phyloP scores from a whole-genome alignment of 2,113 vertebrate species.

The Lanius collurio region DNA sequence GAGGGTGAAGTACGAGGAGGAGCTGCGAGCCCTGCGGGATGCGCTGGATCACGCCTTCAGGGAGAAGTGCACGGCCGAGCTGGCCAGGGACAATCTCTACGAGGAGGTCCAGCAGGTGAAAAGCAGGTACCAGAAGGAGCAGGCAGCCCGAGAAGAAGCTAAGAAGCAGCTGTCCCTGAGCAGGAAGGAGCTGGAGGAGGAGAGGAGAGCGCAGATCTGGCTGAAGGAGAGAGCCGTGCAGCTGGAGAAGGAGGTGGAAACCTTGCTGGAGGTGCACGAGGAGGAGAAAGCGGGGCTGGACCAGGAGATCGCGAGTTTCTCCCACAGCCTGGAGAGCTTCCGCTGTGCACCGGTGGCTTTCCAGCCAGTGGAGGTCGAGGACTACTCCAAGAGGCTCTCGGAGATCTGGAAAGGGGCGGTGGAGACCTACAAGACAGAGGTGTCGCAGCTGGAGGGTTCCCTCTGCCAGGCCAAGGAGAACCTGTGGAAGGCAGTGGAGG shows the following conservation, averaged over 20 bases:
- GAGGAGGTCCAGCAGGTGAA: conserved; percentile 79
- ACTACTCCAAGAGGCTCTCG: conserved; percentile 77
- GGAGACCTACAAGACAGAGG: conserved; percentile 79
- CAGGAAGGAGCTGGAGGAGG: conserved; percentile 83
- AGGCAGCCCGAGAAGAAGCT: conserved; percentile 70
- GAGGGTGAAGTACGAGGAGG: conserved; percentile 75
- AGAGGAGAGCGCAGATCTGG: conserved; percentile 82
- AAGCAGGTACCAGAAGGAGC: conserved; percentile 75
- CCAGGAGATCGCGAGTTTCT: conserved; percentile 49
- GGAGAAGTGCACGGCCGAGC: conserved; percentile 78
- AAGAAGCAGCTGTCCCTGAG: conserved; percentile 68
- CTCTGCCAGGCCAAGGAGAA: conserved; percentile 77
- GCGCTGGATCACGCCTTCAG: conserved; percentile 78
- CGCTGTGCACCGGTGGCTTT: conserved; percentile 18
- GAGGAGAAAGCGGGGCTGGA: conserved; percentile 80
- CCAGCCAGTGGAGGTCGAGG: conserved; percentile 78
- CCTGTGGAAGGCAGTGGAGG: conserved; percentile 73
- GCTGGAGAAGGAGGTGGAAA: conserved; percentile 82
- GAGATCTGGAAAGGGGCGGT: conserved; percentile 84
- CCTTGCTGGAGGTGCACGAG: conserved; percentile 76
- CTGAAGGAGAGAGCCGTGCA: conserved; percentile 77
- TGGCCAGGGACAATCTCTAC: conserved; percentile 77
- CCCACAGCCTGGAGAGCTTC: conserved; percentile 35
- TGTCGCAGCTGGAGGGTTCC: conserved; percentile 78
- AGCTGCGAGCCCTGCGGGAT: conserved; percentile 75